Base-by-base conservation (phyloP, 2,113 vertebrate genomes). In the Clinocottus analis region DNA sequence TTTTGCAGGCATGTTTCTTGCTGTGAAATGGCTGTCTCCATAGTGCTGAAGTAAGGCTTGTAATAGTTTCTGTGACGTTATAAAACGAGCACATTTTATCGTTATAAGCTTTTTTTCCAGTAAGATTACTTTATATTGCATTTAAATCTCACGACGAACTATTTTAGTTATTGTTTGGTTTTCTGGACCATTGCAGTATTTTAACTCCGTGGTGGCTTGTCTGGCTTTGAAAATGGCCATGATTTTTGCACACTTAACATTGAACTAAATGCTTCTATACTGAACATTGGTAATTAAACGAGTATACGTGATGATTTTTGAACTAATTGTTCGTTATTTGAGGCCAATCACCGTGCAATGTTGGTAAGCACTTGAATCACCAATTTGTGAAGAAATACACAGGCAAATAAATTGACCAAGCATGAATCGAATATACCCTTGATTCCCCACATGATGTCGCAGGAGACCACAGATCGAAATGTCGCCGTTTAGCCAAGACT, bases 391-490 rank as follows among this genome's bases (percentile, higher is more conserved):
- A 13, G 2, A 41, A 41, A 3, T 41, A 41, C 12, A 41, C 14
- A n/a, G 39, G 12, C 12, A 41, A 14, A 14, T 41, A 4, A 43
- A 43, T 14, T 16, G 41, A 43, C 41, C 41, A 16, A 16, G 41
- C 41, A 43, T 43, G 13, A 4, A 43, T 43, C 13, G 14, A 43
- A 21, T 19, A 3, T 47, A 19, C 17, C 19, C 39, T 1, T 51
- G 13, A 19, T 43, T 70, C 35, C 70, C 85, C 85, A 83, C 80
- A 7, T 55, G 77, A 80, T 80, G 85, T 80, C 80, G 69, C 77
- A 16, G 17, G 58, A 86, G 77, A 83, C 85, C 80, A n/a, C 19
- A 35, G 41, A 16, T 23, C 8, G 39, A 0, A 67, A 19, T 60
- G 2, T 29, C 25, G n/a, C n/a, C 16, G 0, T 47, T 1, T 13